These are phyloP conservation scores for Larimichthys crocea DNA, from an alignment of 2,113 vertebrate species.

Conservation along the genomic window DNA sequence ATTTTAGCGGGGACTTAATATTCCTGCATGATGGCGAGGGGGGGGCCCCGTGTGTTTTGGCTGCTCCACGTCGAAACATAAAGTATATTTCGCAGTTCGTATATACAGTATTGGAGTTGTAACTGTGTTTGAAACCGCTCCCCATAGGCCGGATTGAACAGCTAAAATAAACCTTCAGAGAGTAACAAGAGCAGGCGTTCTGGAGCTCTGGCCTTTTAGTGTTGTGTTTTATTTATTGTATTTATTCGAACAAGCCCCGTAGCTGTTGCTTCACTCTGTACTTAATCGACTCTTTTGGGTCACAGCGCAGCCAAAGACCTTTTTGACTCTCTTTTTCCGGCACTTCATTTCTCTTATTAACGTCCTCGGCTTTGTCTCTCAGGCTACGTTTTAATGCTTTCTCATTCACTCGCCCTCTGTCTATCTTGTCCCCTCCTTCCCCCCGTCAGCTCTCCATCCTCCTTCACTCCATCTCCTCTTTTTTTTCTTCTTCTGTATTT, in stretches of 20 bases:
- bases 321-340: slow-evolving; percentile 53
- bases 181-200: slow-evolving; percentile 64
- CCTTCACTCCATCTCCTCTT: slow-evolving; percentile 21
- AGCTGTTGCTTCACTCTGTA: slow-evolving; percentile 72
- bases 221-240: slow-evolving; percentile 79
- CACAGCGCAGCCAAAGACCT: slow-evolving; percentile 66
- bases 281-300: slow-evolving; percentile 63
- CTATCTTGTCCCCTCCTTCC: slow-evolving; percentile 31
- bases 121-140: slow-evolving; percentile 62
- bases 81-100: slow-evolving; percentile 64
- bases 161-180: slow-evolving; percentile 64
- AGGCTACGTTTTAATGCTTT: slow-evolving; percentile 29
- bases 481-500: slow-evolving; percentile 47
- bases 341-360: slow-evolving; percentile 68
- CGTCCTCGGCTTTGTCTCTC: slow-evolving; percentile 17
- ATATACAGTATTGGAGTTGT: slow-evolving; percentile 31
- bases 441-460: slow-evolving; percentile 21
- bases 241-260: slow-evolving; percentile 66
- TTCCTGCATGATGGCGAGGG: slow-evolving; percentile 38
- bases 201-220: slow-evolving; percentile 48
- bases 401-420: slow-evolving; percentile 38
- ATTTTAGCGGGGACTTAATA: slow-evolving; percentile 66
- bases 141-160: slow-evolving; percentile 49
- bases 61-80: slow-evolving; percentile 49
- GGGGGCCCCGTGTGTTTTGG: slow-evolving; percentile 35